Conservation (phyloP, 1,140 invertebrate genomes). For the Tyrophagus putrescentiae region DNA sequence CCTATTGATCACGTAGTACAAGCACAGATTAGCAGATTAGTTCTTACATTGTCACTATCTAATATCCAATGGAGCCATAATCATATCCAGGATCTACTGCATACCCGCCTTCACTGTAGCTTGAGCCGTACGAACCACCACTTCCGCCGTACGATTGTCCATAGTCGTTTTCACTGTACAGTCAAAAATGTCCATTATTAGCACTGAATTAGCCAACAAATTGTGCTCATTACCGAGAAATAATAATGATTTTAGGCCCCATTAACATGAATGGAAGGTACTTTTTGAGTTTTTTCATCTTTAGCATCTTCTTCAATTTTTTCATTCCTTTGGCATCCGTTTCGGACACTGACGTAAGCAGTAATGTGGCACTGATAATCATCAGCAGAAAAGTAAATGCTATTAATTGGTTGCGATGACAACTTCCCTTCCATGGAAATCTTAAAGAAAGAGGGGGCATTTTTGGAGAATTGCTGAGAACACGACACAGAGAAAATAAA, state of each 20-base stretch:
- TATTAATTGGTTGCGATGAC: background rate
- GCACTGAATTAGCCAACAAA: background rate
- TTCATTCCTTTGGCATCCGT: conserved; percentile 3
- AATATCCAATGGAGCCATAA: background rate
- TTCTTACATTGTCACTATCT: background rate
- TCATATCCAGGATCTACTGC: background rate
- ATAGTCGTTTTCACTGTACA: background rate
- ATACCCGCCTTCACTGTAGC: background rate
- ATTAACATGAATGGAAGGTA: conserved; percentile 15
- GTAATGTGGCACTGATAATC: background rate
- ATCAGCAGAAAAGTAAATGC: background rate
- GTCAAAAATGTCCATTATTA: background rate
- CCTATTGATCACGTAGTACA: background rate
- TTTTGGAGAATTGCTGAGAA: no score
- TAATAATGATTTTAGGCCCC: conserved; percentile 13
- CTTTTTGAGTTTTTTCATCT: conserved; percentile 19
- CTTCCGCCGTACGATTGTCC: background rate
- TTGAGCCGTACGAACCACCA: background rate
- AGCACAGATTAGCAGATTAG: background rate
- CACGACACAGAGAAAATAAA: no score
- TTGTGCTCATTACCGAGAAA: background rate
- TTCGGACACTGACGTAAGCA: background rate
- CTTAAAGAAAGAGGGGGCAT: no score
- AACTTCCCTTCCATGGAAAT: no score
- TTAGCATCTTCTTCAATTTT: conserved; percentile 3